Evolutionary conservation across 2,113 vertebrate species (phyloP), one percentile per base, ranked within the genome.

Genomic region (Chaetops frenatus): DNA sequence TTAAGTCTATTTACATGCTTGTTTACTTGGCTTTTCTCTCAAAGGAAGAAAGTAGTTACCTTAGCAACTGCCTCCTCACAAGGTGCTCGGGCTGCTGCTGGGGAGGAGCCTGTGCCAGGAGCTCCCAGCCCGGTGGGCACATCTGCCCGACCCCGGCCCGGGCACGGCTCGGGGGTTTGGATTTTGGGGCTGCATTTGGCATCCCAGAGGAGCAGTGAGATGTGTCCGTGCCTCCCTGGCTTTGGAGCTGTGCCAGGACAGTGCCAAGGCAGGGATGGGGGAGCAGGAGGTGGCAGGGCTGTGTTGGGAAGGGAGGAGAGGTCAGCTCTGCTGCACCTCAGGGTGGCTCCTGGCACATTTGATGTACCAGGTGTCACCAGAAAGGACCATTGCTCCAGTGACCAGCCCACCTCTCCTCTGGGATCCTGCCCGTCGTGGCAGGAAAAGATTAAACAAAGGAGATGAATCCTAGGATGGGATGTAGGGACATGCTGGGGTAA

Each of bases 1-100:
- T 92, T 56, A 97, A 96, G 95, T 96, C 96, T 94, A 97, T 98
- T 97, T 98, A 97, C 97, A 97, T 97, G 96, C 98, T 97, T 98
- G 97, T 97, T 98, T 98, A 97, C 97, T 97, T 95, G 96, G 96
- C 95, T 98, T 95, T 96, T 97, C 96, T 95, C 96, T 94, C 88
- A 22, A 89, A 97, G 92, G 91, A 96, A 96, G 86, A 91, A 84
- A 94, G 72, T 81, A 96, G 97, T 98, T 98, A 97, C 98, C 97
- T 88, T 98, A 97, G 97, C 97, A 98, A 98, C 98, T 94, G 95
- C 82, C 77, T 91, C 74, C 87, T 96, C 78, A 66, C 94, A 78
- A 93, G 95, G 73, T 60, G 73, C 77, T 91, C 50, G 95, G 94
- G 74, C 85, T 92, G 91, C 51, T 33, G 67, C 88, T 76, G 92